Evolutionary conservation across 2,113 vertebrate genomes (phyloP).

Genomic region (Lophius piscatorius): DNA sequence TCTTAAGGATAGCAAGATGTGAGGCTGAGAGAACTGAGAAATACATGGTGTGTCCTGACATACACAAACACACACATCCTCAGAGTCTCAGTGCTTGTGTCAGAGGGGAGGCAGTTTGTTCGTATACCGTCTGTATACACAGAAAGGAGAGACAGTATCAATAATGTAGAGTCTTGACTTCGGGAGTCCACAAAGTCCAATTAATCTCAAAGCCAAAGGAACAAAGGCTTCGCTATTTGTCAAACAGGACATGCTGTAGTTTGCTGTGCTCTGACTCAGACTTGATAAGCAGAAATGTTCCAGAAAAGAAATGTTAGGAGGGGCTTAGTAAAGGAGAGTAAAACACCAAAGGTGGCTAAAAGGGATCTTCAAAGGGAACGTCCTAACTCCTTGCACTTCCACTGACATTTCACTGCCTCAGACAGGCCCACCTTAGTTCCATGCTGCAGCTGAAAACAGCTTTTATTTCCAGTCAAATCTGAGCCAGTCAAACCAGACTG

Average conservation of each 20-base stretch:
- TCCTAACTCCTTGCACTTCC: conserved; percentile 69
- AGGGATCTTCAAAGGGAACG: conserved; percentile 78
- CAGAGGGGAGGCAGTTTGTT: conserved; percentile 76
- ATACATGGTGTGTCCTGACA: conserved; percentile 49
- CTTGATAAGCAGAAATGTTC: conserved; percentile 70
- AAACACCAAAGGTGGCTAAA: conserved; percentile 77
- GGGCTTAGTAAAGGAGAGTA: conserved; percentile 73
- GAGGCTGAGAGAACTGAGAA: conserved; percentile 49
- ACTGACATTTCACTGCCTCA: conserved; percentile 76
- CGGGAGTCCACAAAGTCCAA: conserved; percentile 82
- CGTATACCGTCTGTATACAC: conserved; percentile 69
- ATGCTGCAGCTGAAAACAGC: conserved; percentile 53
- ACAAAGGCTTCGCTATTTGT: conserved; percentile 80
- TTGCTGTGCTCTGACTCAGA: conserved; percentile 66
- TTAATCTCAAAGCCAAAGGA: conserved; percentile 82
- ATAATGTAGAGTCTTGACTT: conserved; percentile 80
- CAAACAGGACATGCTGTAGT: conserved; percentile 80
- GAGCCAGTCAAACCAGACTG: conserved; percentile 35
- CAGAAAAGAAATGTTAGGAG: conserved; percentile 63
- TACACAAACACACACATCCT: conserved; percentile 34
- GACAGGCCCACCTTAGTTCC: conserved; percentile 76
- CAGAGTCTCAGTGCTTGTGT: conserved; percentile 51
- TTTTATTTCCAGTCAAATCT: conserved; percentile 51
- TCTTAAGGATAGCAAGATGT: conserved; percentile 21
- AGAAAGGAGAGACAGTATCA: conserved; percentile 77